phyloP scores from a whole-genome alignment of 2,113 vertebrate genomes.

The Cariama cristata region DNA sequence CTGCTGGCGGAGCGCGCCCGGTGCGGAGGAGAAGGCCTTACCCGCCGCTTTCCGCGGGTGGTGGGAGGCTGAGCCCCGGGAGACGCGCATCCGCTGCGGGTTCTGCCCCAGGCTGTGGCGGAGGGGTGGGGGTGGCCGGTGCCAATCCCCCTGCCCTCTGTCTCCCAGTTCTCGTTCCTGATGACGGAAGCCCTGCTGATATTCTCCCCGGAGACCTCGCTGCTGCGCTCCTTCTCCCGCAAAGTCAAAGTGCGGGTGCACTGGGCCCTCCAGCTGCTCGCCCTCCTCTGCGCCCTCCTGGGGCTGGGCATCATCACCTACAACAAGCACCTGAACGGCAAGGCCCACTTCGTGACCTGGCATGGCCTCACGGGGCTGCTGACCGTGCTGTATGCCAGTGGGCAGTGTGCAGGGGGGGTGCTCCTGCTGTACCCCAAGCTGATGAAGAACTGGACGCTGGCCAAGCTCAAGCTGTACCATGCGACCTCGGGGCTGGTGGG shows the following conservation, averaged over 20 bases:
- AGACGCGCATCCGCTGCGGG: neutral
- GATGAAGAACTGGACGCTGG: slow-evolving; percentile 89
- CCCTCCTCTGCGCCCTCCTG: slow-evolving; percentile 80
- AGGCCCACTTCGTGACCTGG: slow-evolving; percentile 90
- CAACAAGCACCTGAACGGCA: slow-evolving; percentile 89
- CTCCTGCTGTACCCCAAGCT: slow-evolving; percentile 89
- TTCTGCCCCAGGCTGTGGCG: neutral
- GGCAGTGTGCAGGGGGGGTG: slow-evolving; percentile 84
- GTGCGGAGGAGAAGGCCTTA: neutral
- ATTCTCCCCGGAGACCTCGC: slow-evolving; percentile 90
- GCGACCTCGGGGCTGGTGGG: slow-evolving; percentile 88
- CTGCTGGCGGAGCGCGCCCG: neutral
- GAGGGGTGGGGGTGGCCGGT: neutral
- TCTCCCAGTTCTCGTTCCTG: slow-evolving; percentile 89
- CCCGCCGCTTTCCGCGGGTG: neutral
- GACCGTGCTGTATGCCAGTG: slow-evolving; percentile 76
- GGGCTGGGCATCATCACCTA: slow-evolving; percentile 85
- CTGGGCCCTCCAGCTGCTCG: slow-evolving; percentile 89
- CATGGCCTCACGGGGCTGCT: slow-evolving; percentile 88
- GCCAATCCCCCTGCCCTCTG: neutral
- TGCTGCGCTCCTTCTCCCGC: slow-evolving; percentile 81
- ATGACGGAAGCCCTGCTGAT: slow-evolving; percentile 94
- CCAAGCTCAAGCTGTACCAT: slow-evolving; percentile 93
- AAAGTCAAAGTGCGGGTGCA: slow-evolving; percentile 87
- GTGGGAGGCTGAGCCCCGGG: neutral